Evolutionary conservation across 1,140 invertebrate species (phyloP).

Genomic region (Parapsyche elsis): DNA sequence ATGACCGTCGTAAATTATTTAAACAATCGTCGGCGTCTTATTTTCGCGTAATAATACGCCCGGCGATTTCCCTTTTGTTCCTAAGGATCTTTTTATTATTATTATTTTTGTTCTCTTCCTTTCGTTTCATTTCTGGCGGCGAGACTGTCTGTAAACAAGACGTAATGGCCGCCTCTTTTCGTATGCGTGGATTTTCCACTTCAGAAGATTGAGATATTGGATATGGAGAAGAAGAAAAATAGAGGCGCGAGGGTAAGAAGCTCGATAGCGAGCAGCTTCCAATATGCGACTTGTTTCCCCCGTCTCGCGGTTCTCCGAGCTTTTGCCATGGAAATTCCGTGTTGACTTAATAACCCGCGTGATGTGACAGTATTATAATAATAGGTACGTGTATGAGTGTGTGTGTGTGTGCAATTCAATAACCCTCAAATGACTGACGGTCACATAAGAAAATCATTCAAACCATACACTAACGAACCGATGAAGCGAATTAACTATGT

Average conservation of each 20-base stretch:
- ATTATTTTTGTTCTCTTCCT: too few species aligned
- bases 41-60: too few species aligned
- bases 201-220: constrained; percentile 1
- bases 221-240: constrained; percentile 8
- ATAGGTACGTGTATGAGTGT: too few species aligned
- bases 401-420: too few species aligned
- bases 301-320: neutral
- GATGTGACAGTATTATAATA: neutral
- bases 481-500: too few species aligned
- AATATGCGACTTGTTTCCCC: constrained; percentile 1
- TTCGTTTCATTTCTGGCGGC: neutral
- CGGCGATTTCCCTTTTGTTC: too few species aligned
- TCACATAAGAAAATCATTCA: too few species aligned
- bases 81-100: too few species aligned
- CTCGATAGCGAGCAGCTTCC: neutral
- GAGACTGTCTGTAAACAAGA: constrained; percentile 24
- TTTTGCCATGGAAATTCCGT: neutral
- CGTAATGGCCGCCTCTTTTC: constrained; percentile 6
- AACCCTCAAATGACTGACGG: too few species aligned
- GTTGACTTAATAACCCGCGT: neutral
- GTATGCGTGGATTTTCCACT: constrained; percentile 11
- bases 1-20: too few species aligned
- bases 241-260: neutral
- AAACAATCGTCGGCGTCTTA: too few species aligned
- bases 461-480: too few species aligned